phyloP scores from a whole-genome alignment of 2,113 vertebrate species.

The Proterorhinus semilunaris region DNA sequence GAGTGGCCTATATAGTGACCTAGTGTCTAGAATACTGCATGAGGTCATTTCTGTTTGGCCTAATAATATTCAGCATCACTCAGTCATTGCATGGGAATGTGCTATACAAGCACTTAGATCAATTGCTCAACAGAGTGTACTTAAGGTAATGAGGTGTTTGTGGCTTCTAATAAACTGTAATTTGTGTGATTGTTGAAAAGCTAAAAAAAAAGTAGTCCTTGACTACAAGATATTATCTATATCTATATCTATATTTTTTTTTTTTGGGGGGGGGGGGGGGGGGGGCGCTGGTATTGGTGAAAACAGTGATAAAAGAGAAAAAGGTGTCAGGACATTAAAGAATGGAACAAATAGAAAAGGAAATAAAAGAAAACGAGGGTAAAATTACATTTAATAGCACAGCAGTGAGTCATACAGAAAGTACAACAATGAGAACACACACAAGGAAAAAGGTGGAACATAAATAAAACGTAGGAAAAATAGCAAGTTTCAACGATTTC shows the following conservation, averaged over 20 bases:
- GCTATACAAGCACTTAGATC: conserved; percentile 34
- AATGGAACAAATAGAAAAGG: conserved; percentile 61
- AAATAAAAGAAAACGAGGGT: conserved; percentile 72
- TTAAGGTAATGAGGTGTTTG: conserved; percentile 20
- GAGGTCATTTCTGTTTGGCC: conserved; percentile 19
- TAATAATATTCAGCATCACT: conserved; percentile 47
- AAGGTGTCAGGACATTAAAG: conserved; percentile 16
- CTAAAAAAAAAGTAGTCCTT: neutral
- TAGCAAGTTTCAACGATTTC: conserved; percentile 12
- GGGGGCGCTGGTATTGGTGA: neutral
- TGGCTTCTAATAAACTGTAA: neutral
- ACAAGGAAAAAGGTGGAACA: conserved; percentile 52
- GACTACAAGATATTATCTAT: neutral
- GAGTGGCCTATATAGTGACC: conserved; percentile 34
- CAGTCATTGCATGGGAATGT: conserved; percentile 45
- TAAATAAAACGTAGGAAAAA: conserved; percentile 22
- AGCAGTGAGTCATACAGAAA: conserved; percentile 83
- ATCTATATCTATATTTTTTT: neutral
- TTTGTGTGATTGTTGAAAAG: conserved; percentile 10
- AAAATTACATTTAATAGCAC: conserved; percentile 86
- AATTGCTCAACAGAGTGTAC: conserved; percentile 14
- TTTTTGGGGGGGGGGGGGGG: no score
- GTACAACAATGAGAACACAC: conserved; percentile 75
- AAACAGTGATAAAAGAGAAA: conserved; percentile 16
- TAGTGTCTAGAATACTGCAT: conserved; percentile 3